phyloP scores from a whole-genome alignment of 2,797 vertebrate species.

The Manis pentadactyla region DNA sequence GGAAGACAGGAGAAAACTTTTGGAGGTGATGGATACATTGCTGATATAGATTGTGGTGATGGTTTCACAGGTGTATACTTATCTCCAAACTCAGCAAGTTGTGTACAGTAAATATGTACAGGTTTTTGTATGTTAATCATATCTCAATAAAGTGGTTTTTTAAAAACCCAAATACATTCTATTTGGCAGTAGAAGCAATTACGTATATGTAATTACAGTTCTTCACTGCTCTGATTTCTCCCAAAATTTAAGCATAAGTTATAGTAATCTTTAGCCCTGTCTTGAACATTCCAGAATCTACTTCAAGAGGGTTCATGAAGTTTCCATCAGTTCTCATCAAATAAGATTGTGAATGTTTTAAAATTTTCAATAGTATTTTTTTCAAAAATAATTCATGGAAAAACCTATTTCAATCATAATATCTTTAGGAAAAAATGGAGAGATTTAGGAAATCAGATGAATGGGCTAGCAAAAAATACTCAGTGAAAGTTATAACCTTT shows the following conservation, averaged over 20 bases:
- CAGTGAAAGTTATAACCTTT: neutral
- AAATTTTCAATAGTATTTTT: neutral
- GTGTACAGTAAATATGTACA: neutral
- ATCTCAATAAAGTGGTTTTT: neutral
- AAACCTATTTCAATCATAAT: neutral
- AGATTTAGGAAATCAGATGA: conserved; percentile 18
- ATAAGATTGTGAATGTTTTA: neutral
- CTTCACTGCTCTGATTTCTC: neutral
- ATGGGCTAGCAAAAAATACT: neutral
- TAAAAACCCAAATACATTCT: neutral
- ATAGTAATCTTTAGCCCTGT: neutral
- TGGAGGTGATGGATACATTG: too few relatives aligned
- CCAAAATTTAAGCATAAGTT: neutral
- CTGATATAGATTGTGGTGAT: too few relatives aligned
- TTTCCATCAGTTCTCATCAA: neutral
- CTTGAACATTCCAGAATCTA: neutral
- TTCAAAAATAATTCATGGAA: neutral
- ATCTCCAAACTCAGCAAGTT: too few relatives aligned
- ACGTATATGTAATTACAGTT: neutral
- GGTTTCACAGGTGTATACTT: too few relatives aligned
- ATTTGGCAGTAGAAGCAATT: neutral
- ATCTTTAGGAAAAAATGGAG: neutral
- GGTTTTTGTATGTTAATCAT: neutral
- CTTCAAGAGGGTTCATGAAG: neutral
- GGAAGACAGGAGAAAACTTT: too few relatives aligned